Evolutionary conservation across 2,888 invertebrate genomes (phyloP), one percentile per base, ranked within the genome.

Genomic region (Eupithecia vulgata): DNA sequence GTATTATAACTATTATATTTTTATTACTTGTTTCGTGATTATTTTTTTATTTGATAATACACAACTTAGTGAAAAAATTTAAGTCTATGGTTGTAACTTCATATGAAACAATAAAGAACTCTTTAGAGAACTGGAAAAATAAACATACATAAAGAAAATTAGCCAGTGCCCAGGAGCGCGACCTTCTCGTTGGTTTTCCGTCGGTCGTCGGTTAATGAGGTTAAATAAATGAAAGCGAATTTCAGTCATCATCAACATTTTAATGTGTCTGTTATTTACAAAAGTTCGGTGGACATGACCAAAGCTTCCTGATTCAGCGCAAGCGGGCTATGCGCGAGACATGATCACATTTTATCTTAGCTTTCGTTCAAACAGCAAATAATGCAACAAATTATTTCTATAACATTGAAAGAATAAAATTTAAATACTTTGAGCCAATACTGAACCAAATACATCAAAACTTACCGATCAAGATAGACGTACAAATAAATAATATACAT

Each of bases 181-280:
- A n/a, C 30, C 30, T 30, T 30, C 30, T 30, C 30, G 2, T 30
- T n/a, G n/a, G n/a, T n/a, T n/a, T n/a, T n/a, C n/a, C 30, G 1
- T 30, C 4, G 30, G 4, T 30, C 4, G 30, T 30, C 30, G 30
- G 30, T 30, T 30, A 13, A 40, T 21, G n/a, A 25, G 40, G 65
- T 6, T 21, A 52, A 73, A 62, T 68, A 82, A 87, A 87, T 87
- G 80, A 88, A 86, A 89, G 81, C 75, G 66, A 62, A 77, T 81
- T 59, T 88, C 87, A 88, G 88, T 94, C 92, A 90, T 93, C 90
- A 91, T 92, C 89, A 88, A 88, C 84, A 83, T 90, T 80, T 91
- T 92, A 93, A 92, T 93, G 90, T 91, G 88, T 90, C 88, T 81
- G 86, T 92, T 92, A 92, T 91, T 89, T 93, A 93, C 91, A 93